Conservation (phyloP, 2,113 vertebrate species). For the Gymnarchus niloticus region DNA sequence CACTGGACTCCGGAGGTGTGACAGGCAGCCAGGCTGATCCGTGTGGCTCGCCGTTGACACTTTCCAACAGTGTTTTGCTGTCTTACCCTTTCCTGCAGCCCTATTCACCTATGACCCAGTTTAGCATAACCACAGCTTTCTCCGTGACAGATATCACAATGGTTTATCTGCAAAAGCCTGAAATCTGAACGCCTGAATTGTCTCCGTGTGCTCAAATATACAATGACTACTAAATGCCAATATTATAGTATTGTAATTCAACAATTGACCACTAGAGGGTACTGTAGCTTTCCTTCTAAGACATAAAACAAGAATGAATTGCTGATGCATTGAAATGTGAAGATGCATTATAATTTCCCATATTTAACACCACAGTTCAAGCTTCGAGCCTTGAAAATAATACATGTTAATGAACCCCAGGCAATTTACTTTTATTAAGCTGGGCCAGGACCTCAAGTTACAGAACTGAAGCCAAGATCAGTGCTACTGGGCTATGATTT, state of each 20-base stretch:
- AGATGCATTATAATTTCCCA: not conserved
- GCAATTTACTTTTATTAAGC: not conserved
- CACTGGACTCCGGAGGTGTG: not conserved
- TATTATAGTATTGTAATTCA: not conserved
- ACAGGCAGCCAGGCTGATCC: not conserved
- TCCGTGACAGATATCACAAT: not conserved
- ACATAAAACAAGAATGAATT: not conserved
- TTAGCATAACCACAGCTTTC: not conserved
- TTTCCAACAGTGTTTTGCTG: not conserved
- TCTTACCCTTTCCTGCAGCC: not conserved
- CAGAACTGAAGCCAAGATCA: not conserved
- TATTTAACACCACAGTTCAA: not conserved
- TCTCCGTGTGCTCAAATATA: not conserved
- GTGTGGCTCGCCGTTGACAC: not conserved
- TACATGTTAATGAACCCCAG: not conserved
- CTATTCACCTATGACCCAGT: not conserved
- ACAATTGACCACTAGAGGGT: conserved; percentile 52
- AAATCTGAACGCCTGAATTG: not conserved
- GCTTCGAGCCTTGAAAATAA: no score
- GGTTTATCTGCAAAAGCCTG: not conserved
- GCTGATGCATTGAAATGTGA: not conserved
- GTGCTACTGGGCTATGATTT: not conserved
- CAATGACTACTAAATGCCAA: not conserved
- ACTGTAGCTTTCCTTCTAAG: conserved; percentile 42
- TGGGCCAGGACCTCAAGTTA: not conserved